Conservation (phyloP, 2,888 invertebrate genomes). For the Cheilosia urbana region DNA sequence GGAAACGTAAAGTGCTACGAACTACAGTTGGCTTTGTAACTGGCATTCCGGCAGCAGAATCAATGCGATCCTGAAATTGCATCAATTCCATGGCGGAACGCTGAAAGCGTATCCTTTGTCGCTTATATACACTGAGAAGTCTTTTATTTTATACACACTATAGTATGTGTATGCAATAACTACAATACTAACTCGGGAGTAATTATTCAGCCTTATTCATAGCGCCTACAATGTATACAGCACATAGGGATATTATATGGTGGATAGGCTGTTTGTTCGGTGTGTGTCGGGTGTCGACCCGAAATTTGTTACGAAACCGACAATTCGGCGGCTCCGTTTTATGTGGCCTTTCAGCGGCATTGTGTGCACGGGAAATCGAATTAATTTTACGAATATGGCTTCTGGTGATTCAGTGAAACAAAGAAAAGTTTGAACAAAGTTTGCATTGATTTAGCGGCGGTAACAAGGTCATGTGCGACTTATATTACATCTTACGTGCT, state of each 20-base stretch:
- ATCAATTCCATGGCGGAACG: conserved; percentile 68
- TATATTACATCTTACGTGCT: conserved; percentile 46
- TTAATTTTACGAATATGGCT: conserved; percentile 59
- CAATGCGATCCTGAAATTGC: conserved; percentile 67
- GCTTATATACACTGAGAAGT: conserved; percentile 33
- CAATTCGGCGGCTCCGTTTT: conserved; percentile 63
- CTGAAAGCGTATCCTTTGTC: conserved; percentile 65
- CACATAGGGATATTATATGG: conserved; percentile 53
- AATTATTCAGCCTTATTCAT: conserved; percentile 72
- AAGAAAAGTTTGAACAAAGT: conserved; percentile 18
- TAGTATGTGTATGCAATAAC: conserved; percentile 21
- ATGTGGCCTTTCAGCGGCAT: conserved; percentile 47
- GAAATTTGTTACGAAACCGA: conserved; percentile 59
- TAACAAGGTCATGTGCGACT: conserved; percentile 34
- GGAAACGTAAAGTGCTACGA: conserved; percentile 36
- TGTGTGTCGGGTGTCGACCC: conserved; percentile 39
- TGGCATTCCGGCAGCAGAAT: conserved; percentile 43
- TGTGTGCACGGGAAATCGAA: conserved; percentile 30
- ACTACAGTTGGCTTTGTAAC: conserved; percentile 65
- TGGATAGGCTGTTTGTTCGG: conserved; percentile 8
- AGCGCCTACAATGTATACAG: conserved; percentile 65
- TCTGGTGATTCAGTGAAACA: conserved; percentile 36
- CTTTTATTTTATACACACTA: conserved; percentile 1
- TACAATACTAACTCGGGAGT: conserved; percentile 57
- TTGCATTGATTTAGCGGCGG: conserved; percentile 42